These are phyloP conservation scores for Chymomyza costata DNA, from an alignment of 1,140 invertebrate species.

Conservation along the genomic window DNA sequence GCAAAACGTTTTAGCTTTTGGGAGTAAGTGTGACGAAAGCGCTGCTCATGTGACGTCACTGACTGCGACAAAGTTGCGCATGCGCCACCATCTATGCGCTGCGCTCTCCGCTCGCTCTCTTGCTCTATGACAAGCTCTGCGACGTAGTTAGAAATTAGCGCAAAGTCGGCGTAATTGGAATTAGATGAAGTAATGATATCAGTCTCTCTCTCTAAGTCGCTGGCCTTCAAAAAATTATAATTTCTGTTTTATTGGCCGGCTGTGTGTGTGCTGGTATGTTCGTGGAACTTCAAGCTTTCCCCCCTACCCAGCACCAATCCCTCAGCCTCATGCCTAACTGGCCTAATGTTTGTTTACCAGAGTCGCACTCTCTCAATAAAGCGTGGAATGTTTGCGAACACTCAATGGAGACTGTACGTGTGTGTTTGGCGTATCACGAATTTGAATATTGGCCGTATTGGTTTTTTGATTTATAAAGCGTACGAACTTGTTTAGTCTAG, in stretches of 20 bases:
- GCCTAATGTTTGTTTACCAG: slow-evolving; percentile 46
- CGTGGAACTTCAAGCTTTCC: slow-evolving; percentile 12
- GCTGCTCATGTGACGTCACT: slow-evolving; percentile 19
- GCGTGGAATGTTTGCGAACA: slow-evolving; percentile 27
- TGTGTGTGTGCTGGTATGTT: slow-evolving; percentile 5
- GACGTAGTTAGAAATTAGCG: slow-evolving; percentile 43
- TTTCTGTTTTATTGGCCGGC: slow-evolving; percentile 57
- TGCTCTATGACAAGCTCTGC: slow-evolving; percentile 20
- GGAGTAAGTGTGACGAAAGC: slow-evolving; percentile 23
- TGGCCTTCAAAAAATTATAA: slow-evolving; percentile 72
- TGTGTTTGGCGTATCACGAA: slow-evolving; percentile 35
- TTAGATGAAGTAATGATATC: slow-evolving; percentile 51
- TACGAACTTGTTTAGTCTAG: slow-evolving; percentile 30
- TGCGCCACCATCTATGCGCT: too few relatives aligned
- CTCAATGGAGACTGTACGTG: slow-evolving; percentile 9
- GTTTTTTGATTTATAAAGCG: slow-evolving; percentile 58
- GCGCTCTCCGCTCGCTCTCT: too few relatives aligned
- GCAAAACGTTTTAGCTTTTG: slow-evolving; percentile 19
- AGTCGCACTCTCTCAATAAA: too few relatives aligned
- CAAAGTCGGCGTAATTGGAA: slow-evolving; percentile 46
- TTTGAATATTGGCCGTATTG: slow-evolving; percentile 60
- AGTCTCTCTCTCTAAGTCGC: slow-evolving; percentile 17
- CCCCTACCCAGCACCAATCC: too few relatives aligned
- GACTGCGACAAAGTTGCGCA: background rate
- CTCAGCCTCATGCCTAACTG: slow-evolving; percentile 8